Base-by-base conservation (phyloP, 2,113 vertebrate genomes). In the Microcebus griseorufus region DNA sequence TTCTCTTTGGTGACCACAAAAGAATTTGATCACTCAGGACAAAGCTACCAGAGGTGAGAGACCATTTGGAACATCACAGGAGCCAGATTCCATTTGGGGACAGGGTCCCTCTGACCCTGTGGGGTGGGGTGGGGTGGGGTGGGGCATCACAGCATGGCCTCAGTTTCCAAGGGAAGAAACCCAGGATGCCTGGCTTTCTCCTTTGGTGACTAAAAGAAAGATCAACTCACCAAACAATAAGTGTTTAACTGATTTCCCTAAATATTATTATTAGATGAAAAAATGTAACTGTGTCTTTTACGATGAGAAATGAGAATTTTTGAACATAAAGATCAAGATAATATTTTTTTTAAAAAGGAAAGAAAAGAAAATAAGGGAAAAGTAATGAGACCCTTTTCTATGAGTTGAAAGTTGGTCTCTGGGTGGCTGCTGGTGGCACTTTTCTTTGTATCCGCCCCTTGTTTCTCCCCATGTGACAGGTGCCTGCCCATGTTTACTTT, bases 41-140 rank as follows among this genome's bases (percentile, higher is more conserved):
- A 94, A 64, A 96, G 45, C 73, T 86, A 13, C 37, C n/a, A 55
- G 86, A 94, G 95, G 97, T 96, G 80, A 98, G 94, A 88, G 72
- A 64, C 25, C 9, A 88, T 42, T 83, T 67, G 45, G n/a, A 70
- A 80, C 1, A 12, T 69, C 45, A 51, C 6, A 22, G 58, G 55
- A 84, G 37, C 18, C 53, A 88, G 72, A 45, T 51, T 70, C 39
- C 20, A 22, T 6, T 53, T 14, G 34, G 86, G 22, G 62, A 37
- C 14, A 2, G 48, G 39, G 64, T 17, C 0, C 29, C 64, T 48
- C 27, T 72, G 42, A 53, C 9, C 2, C 76, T 32, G 10, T 55
- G 34, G 48, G 48, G 48, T 62, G 34, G 48, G 48, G 48, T 62
- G 34, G 48, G 27, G 20, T 55, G 4, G 22, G 18, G 29, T 5